A percentile compares a stretch with the other conserved stretches of the same genome.
Conservation (phyloP, 2,888 invertebrate genomes). For the Brachyptera risi region DNA sequence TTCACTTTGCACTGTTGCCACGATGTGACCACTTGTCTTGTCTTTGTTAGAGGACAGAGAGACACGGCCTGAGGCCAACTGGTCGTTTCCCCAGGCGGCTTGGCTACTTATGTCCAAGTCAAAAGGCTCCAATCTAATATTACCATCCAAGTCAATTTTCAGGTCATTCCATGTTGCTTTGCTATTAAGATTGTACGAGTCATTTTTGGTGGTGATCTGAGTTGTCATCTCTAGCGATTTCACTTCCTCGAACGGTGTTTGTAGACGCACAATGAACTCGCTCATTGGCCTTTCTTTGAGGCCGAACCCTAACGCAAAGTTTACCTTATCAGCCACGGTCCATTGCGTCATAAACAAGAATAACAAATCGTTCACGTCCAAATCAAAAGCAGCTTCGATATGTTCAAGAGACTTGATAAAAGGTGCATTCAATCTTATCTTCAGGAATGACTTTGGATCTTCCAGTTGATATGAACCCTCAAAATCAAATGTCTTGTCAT, state of each 20-base stretch:
- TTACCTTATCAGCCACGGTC: constrained; percentile 5
- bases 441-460: constrained; percentile 21
- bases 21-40: constrained; percentile 3
- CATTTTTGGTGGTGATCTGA: background rate
- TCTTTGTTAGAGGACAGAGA: constrained; percentile 5
- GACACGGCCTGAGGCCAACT: background rate
- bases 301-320: background rate
- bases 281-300: constrained; percentile 24
- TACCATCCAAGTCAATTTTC: constrained; percentile 16
- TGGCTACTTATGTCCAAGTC: constrained; percentile 20
- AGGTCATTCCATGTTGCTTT: constrained; percentile 17
- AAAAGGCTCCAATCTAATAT: background rate
- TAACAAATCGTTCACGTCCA: constrained; percentile 16
- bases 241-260: constrained; percentile 35
- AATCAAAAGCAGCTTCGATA: constrained; percentile 18
- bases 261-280: too few species aligned
- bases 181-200: constrained; percentile 2
- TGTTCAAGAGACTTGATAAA: constrained; percentile 24
- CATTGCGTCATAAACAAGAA: constrained; percentile 18
- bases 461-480: constrained; percentile 23
- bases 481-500: constrained; percentile 27
- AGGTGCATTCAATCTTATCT: constrained; percentile 29
- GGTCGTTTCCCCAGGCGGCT: constrained; percentile 2
- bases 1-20: constrained; percentile 15
- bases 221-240: constrained; percentile 26